phyloP scores from a whole-genome alignment of 2,797 vertebrate genomes.

The Setipinna tenuifilis region DNA sequence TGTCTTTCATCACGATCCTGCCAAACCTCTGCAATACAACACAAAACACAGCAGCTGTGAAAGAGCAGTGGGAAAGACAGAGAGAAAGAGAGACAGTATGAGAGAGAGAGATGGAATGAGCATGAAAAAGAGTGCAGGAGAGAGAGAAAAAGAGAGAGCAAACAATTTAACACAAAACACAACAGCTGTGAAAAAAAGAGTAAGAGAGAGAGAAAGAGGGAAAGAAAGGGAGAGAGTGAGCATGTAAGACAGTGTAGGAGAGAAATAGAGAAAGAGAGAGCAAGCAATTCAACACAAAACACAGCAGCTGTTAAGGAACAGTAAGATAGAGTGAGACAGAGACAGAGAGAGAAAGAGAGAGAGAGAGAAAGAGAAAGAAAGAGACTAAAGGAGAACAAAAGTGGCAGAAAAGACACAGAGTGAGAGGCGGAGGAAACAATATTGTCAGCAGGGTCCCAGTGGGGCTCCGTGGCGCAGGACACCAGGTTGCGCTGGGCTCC shows the following conservation, averaged over 20 bases:
- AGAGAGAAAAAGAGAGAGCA: background rate
- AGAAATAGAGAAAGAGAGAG: background rate
- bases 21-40: constrained; percentile 74
- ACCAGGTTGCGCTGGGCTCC: background rate
- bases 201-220: background rate
- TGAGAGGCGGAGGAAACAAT: constrained; percentile 25
- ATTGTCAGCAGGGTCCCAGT: constrained; percentile 10
- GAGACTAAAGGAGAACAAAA: background rate
- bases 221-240: background rate
- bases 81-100: background rate
- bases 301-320: too few species aligned
- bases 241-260: background rate
- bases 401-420: background rate
- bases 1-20: constrained; percentile 72
- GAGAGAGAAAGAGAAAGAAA: background rate
- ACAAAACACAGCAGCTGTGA: background rate
- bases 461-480: background rate
- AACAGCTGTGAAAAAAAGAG: background rate
- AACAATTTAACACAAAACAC: too few species aligned
- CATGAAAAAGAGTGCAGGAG: background rate
- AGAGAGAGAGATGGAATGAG: background rate
- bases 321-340: background rate
- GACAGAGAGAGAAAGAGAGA: background rate
- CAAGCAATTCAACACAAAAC: too few species aligned
- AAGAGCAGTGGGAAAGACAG: background rate